phyloP scores from a whole-genome alignment of 2,888 invertebrate genomes.

The Agonopterix heracliana region DNA sequence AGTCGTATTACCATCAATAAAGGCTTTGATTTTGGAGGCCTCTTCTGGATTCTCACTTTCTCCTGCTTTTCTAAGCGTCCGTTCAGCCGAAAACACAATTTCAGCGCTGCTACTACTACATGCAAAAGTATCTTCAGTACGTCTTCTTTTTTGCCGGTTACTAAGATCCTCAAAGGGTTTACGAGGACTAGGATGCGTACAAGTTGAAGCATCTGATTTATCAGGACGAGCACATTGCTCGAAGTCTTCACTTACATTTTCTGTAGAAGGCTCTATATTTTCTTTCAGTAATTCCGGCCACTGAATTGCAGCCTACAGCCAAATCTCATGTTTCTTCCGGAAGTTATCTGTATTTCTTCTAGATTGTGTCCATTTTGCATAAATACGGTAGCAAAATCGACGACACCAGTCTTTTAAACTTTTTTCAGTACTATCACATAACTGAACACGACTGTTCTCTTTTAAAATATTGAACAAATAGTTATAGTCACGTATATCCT shows the following conservation, averaged over 20 bases:
- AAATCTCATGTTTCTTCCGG: not conserved
- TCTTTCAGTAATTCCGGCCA: too few species aligned
- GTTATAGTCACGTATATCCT: not conserved
- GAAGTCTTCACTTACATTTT: not conserved
- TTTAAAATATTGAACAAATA: not conserved
- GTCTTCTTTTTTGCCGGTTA: conserved; percentile 2
- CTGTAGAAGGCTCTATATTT: not conserved
- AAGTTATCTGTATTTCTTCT: not conserved
- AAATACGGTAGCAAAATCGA: not conserved
- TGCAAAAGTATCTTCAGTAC: not conserved
- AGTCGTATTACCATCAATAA: not conserved
- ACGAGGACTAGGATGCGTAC: not conserved
- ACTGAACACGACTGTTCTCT: not conserved
- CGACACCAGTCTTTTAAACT: not conserved
- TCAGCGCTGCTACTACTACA: not conserved
- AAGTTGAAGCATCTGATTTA: conserved; percentile 1
- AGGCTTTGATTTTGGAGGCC: not conserved
- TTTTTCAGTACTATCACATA: not conserved
- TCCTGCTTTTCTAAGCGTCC: not conserved
- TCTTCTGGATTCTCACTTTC: not conserved
- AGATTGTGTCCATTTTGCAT: not conserved
- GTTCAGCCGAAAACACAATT: not conserved
- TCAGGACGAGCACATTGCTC: too few species aligned
- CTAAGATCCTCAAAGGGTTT: not conserved
- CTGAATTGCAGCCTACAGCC: not conserved